Conservation (phyloP, 2,888 invertebrate genomes). For the Balanococcus diminutus region DNA sequence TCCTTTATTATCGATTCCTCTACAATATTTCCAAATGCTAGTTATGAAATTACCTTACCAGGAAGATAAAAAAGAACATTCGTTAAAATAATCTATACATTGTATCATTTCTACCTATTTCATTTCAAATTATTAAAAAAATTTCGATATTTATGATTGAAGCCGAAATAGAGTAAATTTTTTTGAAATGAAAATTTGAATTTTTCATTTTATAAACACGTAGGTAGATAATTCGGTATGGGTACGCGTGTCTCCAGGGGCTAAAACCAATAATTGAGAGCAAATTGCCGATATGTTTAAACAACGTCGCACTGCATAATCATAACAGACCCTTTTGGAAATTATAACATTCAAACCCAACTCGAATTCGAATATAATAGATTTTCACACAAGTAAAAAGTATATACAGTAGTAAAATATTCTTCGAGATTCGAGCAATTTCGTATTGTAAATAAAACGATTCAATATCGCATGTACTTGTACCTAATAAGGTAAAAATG, state of each 20-base stretch:
- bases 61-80: not conserved
- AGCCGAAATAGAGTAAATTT: too few relatives aligned
- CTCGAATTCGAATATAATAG: not conserved
- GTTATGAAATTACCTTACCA: not conserved
- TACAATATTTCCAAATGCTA: not conserved
- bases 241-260: not conserved
- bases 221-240: not conserved
- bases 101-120: not conserved
- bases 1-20: conserved; percentile 20
- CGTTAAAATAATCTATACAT: not conserved
- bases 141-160: not conserved
- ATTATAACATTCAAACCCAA: not conserved
- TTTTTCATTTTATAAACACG: too few relatives aligned
- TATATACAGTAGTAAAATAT: not conserved
- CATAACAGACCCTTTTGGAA: not conserved
- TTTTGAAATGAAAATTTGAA: too few relatives aligned
- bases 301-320: not conserved
- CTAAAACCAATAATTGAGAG: not conserved
- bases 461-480: not conserved
- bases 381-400: not conserved
- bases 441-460: conserved; percentile 18
- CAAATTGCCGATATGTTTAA: not conserved
- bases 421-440: conserved; percentile 3
- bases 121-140: not conserved
- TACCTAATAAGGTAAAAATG: not conserved